Conservation (phyloP, 2,113 vertebrate species). For the Rhinichthys klamathensis region DNA sequence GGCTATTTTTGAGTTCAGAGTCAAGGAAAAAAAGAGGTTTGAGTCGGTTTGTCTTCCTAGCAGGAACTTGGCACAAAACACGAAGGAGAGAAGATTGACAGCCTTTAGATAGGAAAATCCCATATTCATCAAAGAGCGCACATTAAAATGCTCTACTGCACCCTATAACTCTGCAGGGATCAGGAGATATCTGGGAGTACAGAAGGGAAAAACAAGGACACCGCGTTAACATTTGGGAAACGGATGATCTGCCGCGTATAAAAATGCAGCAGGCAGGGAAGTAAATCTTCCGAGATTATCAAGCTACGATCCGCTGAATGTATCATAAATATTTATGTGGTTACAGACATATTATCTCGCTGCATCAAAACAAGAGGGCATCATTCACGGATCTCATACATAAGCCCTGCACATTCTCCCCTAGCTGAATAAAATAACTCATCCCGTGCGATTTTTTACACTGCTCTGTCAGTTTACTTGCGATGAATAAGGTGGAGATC, state of each 20-base stretch:
- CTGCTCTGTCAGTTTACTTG: constrained; percentile 6
- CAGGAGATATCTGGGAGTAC: constrained; percentile 14
- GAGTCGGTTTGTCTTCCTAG: constrained; percentile 11
- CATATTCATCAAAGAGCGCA: constrained; percentile 40
- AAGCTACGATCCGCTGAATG: constrained; percentile 39
- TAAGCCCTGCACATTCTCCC: constrained; percentile 4
- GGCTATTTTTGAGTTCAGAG: constrained; percentile 26
- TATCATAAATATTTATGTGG: constrained; percentile 50
- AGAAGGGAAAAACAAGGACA: constrained; percentile 43
- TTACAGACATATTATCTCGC: constrained; percentile 39
- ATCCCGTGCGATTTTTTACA: background rate
- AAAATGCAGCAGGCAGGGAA: constrained; percentile 40
- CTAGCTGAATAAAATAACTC: constrained; percentile 13
- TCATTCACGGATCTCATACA: constrained; percentile 1
- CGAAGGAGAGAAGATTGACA: constrained; percentile 13
- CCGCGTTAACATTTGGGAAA: constrained; percentile 31
- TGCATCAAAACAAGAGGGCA: constrained; percentile 15
- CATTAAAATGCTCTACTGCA: constrained; percentile 37
- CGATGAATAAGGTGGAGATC: background rate
- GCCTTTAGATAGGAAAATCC: constrained; percentile 32
- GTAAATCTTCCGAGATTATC: constrained; percentile 33
- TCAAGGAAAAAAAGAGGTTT: constrained; percentile 15
- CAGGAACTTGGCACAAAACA: constrained; percentile 33
- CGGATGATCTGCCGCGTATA: constrained; percentile 23
- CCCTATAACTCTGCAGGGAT: constrained; percentile 19